Evolutionary conservation across 2,113 vertebrate species (phyloP).

Genomic region (rat (Rattus norvegicus)): GRCr8 NC_086027.1:110145501-110146000

Average conservation of each 20-base stretch:
- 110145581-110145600: not conserved
- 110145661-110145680: not conserved
- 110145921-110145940: conserved; percentile 49
- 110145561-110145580: not conserved
- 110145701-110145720: not conserved
- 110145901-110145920: conserved; percentile 66
- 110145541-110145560: not conserved
- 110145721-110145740: conserved; percentile 46
- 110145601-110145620: not conserved
- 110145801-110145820: conserved; percentile 44
- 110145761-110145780: conserved; percentile 24
- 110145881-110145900: conserved; percentile 64
- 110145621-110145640: not conserved
- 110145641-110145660: not conserved
- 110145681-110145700: not conserved
- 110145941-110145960: conserved; percentile 56
- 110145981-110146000: conserved; percentile 4
- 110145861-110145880: conserved; percentile 57
- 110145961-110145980: conserved; percentile 38
- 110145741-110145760: conserved; percentile 32
- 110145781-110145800: conserved; percentile 46
- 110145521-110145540: not conserved
- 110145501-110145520: not conserved
- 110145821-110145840: conserved; percentile 54
- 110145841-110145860: conserved; percentile 29